Base-by-base conservation (phyloP, 1,140 invertebrate genomes). In the Cyclargus thomasi region DNA sequence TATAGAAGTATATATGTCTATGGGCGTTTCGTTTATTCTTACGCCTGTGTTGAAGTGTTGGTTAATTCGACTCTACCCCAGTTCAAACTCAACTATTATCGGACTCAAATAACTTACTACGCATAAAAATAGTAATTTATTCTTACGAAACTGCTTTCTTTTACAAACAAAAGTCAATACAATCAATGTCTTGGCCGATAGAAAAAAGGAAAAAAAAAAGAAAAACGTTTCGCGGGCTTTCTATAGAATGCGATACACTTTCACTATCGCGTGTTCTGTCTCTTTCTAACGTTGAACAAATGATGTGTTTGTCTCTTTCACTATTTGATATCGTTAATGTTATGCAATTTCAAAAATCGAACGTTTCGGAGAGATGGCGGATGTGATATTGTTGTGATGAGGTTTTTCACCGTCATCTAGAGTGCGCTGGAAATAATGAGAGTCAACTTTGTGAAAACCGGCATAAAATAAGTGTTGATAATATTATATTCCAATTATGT, bases 201-300 rank as follows among this genome's bases (percentile, higher is more conserved):
- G 14, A 18, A 62, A 62, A 57, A 47, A 47, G 39, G 39, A 65
- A 67, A 53, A 53, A 67, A 70, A 47, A 16, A 65, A 59, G 22
- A 55, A 35, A 63, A 53, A 65, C 21, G 22, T 59, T 59, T 64
- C 53, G 22, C 65, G 62, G 67, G 70, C 70, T 71, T 71, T 71
- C 70, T 71, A 71, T 7, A 20, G 20, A 64, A 64, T 64, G 63
- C 64, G 47, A 35, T 68, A 71, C 55, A 71, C 70, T 71, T 71
- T 71, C 70, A 71, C 70, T 71, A 64, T 71, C 47, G n/a, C 59
- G 36, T 5, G 17, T 20, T 47, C 14, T 8, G 39, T 47, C 39
- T 47, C 14, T 14, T 47, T 47, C 39, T 47, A 47, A 16, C 39
- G 39, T 47, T 11, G 11, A 47, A 47, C 2, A 47, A 47, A 47